Conservation (phyloP, 2,888 invertebrate genomes). For the Thumatha senex region DNA sequence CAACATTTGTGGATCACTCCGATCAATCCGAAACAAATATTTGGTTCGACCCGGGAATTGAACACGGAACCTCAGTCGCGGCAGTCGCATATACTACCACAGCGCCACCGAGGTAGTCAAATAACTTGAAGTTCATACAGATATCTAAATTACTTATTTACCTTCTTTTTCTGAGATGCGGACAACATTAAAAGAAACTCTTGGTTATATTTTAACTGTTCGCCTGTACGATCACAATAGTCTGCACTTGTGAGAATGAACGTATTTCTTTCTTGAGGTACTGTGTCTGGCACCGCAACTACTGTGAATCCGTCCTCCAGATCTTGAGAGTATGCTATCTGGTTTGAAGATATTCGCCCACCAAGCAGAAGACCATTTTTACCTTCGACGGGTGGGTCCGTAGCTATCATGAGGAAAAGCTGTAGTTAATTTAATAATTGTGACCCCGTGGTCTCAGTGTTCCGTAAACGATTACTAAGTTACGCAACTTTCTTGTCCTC, state of each 20-base stretch:
- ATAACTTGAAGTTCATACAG: too few species aligned
- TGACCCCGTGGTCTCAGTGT: too few species aligned
- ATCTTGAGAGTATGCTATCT: constrained; percentile 68
- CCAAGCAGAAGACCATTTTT: constrained; percentile 64
- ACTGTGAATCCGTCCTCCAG: constrained; percentile 65
- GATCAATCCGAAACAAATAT: too few species aligned
- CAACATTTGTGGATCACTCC: too few species aligned
- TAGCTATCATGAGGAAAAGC: constrained; percentile 38
- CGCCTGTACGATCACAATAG: constrained; percentile 67
- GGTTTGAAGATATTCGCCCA: constrained; percentile 65
- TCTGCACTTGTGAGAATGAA: constrained; percentile 71
- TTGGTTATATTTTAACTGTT: constrained; percentile 69
- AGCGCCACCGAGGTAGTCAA: too few species aligned
- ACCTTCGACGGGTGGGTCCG: constrained; percentile 58
- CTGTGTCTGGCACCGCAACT: constrained; percentile 44
- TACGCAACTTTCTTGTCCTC: too few species aligned
- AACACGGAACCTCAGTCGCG: too few species aligned
- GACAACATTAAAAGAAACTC: constrained; percentile 68
- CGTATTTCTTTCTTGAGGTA: constrained; percentile 54
- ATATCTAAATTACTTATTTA: constrained; percentile 27
- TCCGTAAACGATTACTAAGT: too few species aligned
- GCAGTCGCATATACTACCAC: too few species aligned
- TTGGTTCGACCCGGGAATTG: too few species aligned
- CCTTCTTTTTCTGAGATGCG: constrained; percentile 61
- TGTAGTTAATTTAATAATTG: too few species aligned